Conservation (phyloP, 2,888 invertebrate species). For the Synergus japonicus region DNA sequence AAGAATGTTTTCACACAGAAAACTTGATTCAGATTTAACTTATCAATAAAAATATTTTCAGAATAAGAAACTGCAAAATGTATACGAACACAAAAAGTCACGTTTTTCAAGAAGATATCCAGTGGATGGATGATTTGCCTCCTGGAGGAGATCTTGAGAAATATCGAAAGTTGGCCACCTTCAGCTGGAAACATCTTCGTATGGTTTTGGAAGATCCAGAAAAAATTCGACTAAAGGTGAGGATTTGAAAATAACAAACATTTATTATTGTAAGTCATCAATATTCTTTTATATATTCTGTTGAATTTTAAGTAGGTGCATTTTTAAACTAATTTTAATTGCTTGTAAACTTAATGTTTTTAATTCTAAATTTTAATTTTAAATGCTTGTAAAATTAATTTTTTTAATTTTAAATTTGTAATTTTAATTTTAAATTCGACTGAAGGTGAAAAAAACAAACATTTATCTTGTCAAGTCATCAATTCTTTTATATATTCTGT, state of each 20-base stretch:
- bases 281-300: no score
- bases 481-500: no score
- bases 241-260: background rate
- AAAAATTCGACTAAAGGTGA: constrained; percentile 79
- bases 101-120: constrained; percentile 59
- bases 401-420: no score
- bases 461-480: background rate
- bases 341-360: no score
- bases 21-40: no score
- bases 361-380: no score
- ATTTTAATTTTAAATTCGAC: constrained; percentile 68
- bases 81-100: constrained; percentile 30
- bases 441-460: constrained; percentile 77
- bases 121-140: constrained; percentile 68
- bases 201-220: constrained; percentile 80
- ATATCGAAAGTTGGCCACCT: constrained; percentile 79
- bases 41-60: background rate
- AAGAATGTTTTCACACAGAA: no score
- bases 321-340: no score
- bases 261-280: background rate
- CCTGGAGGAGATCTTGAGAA: constrained; percentile 78
- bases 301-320: no score
- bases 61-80: background rate
- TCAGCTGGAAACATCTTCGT: constrained; percentile 80
- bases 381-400: constrained; percentile 62